phyloP scores from a whole-genome alignment of 1,140 invertebrate species.

The Cydia pomonella region DNA sequence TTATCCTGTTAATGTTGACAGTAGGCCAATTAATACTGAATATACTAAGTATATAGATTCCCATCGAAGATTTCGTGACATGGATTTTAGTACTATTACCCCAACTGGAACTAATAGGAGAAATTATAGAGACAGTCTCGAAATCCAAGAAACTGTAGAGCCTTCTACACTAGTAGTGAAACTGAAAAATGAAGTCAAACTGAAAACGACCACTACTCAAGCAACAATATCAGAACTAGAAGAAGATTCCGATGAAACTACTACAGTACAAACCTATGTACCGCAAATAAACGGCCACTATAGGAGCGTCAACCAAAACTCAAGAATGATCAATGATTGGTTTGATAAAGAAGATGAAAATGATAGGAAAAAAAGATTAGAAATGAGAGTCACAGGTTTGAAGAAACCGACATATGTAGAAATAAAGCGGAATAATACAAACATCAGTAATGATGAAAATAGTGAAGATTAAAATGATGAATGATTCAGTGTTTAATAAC shows the following conservation, averaged over 20 bases:
- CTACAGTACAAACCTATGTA: slow-evolving; percentile 54
- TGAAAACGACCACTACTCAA: slow-evolving; percentile 41
- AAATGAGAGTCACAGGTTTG: slow-evolving; percentile 48
- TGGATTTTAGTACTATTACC: neutral
- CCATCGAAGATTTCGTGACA: neutral
- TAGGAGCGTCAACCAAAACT: slow-evolving; percentile 56
- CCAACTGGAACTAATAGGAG: slow-evolving; percentile 34
- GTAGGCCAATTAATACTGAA: neutral
- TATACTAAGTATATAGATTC: neutral
- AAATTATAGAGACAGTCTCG: slow-evolving; percentile 34
- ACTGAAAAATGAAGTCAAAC: slow-evolving; percentile 51
- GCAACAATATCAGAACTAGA: neutral
- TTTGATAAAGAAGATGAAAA: slow-evolving; percentile 59
- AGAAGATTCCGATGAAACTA: slow-evolving; percentile 41
- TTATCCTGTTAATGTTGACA: neutral
- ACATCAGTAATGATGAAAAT: slow-evolving; percentile 22
- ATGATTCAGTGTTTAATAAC: slow-evolving; percentile 18
- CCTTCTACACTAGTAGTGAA: slow-evolving; percentile 53
- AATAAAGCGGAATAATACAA: slow-evolving; percentile 60
- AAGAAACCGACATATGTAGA: slow-evolving; percentile 56
- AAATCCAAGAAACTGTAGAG: slow-evolving; percentile 39
- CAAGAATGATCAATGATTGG: slow-evolving; percentile 47
- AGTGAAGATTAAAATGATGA: slow-evolving; percentile 24
- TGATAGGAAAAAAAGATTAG: slow-evolving; percentile 57
- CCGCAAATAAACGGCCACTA: slow-evolving; percentile 72